A percentile compares a stretch with the other conserved stretches of the same genome.
Conservation (phyloP, 2,888 invertebrate species). For the Colletes collaris region DNA sequence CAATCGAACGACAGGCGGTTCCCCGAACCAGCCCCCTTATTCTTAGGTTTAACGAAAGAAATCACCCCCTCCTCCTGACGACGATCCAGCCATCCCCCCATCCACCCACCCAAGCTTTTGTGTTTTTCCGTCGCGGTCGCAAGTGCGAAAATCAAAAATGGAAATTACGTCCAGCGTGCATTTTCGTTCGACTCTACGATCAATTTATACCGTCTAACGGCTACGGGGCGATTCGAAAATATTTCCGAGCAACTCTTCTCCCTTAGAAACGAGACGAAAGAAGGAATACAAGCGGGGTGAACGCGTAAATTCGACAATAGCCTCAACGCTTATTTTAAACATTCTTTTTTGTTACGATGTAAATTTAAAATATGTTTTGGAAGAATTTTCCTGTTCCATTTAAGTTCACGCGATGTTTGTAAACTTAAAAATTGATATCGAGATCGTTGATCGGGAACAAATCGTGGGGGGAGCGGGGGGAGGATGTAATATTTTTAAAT, state of each 20-base stretch:
- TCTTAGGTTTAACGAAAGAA: constrained; percentile 22
- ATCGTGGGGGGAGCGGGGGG: too few species aligned
- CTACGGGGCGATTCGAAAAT: not conserved
- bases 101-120: not conserved
- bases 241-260: not conserved
- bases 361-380: too few species aligned
- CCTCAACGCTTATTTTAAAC: too few species aligned
- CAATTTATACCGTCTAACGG: constrained; percentile 32
- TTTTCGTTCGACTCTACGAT: constrained; percentile 43
- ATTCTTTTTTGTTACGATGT: too few species aligned
- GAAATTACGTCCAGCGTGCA: constrained; percentile 45
- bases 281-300: too few species aligned
- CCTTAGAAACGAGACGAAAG: too few species aligned
- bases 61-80: too few species aligned
- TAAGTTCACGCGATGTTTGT: too few species aligned
- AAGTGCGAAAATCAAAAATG: not conserved
- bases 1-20: constrained; percentile 13
- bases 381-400: too few species aligned
- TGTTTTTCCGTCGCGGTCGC: constrained; percentile 4
- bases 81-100: not conserved
- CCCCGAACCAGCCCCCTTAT: constrained; percentile 5
- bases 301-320: too few species aligned
- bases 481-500: constrained; percentile 9
- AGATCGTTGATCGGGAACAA: too few species aligned
- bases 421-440: too few species aligned